Evolutionary conservation across 2,113 vertebrate genomes (phyloP).

Genomic region (Plotosus lineatus): DNA sequence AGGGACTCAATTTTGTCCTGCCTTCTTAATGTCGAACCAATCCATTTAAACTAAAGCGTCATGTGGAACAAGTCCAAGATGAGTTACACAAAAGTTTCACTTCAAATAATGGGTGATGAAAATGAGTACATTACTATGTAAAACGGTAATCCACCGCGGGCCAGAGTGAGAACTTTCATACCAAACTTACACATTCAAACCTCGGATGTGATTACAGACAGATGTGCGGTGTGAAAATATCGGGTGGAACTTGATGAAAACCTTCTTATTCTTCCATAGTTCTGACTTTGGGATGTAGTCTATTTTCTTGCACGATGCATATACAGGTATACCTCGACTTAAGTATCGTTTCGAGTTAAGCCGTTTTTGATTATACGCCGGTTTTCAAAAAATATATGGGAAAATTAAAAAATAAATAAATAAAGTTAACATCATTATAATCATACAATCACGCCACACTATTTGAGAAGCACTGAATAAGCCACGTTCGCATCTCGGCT

Average conservation of each 20-base stretch:
- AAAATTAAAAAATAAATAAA: no score
- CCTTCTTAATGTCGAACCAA: not conserved
- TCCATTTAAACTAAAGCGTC: slow-evolving; percentile 9
- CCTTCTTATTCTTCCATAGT: not conserved
- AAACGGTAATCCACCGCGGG: not conserved
- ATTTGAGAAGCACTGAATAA: no score
- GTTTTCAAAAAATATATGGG: no score
- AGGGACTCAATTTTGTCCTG: not conserved
- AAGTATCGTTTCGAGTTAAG: no score
- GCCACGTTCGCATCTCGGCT: no score
- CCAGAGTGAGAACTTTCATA: not conserved
- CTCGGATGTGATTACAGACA: not conserved
- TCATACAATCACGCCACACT: no score
- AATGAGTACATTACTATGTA: not conserved
- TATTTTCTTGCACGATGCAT: not conserved
- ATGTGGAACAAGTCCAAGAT: not conserved
- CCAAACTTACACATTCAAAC: not conserved
- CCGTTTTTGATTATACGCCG: no score
- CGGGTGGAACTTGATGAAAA: not conserved
- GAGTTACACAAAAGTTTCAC: not conserved
- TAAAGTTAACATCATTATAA: no score
- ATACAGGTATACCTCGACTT: no score
- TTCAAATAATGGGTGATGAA: not conserved
- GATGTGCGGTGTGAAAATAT: not conserved
- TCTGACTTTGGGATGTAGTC: not conserved